Evolutionary conservation across 2,113 vertebrate species (phyloP).

Genomic region (Kobus ellipsiprymnus): DNA sequence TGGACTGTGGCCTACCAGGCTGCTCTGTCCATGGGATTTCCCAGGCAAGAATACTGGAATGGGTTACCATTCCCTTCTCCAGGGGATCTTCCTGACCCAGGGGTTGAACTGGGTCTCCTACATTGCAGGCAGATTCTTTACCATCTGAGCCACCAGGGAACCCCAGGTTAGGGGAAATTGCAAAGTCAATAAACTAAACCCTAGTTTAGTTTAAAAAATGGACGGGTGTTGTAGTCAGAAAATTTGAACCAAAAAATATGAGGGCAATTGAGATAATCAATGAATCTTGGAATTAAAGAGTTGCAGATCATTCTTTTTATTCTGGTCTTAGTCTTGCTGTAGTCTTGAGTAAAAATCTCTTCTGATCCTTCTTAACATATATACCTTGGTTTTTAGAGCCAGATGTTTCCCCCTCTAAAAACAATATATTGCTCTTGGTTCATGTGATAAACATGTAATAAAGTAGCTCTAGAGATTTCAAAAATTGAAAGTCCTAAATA

Average conservation of each 20-base stretch:
- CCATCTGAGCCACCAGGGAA: neutral
- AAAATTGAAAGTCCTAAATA: neutral
- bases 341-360: neutral
- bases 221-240: neutral
- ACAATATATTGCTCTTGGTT: neutral
- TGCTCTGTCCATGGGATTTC: neutral
- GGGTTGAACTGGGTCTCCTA: neutral
- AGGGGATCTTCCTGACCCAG: neutral
- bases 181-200: neutral
- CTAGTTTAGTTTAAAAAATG: neutral
- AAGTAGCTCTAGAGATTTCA: conserved; percentile 7
- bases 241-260: neutral
- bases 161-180: neutral
- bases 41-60: neutral
- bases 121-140: neutral
- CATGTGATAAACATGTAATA: neutral
- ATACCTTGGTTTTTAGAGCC: neutral
- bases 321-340: neutral
- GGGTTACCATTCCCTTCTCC: neutral
- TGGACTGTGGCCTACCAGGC: neutral
- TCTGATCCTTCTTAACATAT: neutral
- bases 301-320: neutral
- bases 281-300: neutral
- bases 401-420: neutral
- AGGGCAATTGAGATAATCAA: neutral